Conservation (phyloP, 2,888 invertebrate species). For the Anoplius nigerrimus region DNA sequence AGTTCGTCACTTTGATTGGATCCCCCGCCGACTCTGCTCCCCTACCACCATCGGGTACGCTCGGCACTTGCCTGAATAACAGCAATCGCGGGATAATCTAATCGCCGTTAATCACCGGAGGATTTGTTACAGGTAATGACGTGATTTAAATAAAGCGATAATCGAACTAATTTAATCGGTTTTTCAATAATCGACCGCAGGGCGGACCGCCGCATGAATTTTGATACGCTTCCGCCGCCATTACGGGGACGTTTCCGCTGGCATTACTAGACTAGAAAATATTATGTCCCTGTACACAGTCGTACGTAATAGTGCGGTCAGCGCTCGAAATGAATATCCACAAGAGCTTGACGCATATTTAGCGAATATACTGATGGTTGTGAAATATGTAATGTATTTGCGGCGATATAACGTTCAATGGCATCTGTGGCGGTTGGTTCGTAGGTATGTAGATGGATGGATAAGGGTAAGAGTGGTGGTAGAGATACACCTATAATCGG, state of each 20-base stretch:
- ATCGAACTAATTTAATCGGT: no score
- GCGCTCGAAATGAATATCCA: conserved; percentile 32
- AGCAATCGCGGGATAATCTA: no score
- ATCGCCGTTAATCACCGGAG: no score
- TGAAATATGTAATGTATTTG: conserved; percentile 38
- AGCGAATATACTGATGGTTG: conserved; percentile 37
- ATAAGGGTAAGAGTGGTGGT: no score
- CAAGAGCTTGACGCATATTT: conserved; percentile 41
- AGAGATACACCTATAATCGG: no score
- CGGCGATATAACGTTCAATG: conserved; percentile 31
- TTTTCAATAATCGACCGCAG: no score
- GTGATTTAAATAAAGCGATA: no score
- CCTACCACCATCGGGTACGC: background rate
- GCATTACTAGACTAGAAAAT: conserved; percentile 20
- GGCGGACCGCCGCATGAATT: background rate
- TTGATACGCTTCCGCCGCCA: background rate
- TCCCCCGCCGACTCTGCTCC: background rate
- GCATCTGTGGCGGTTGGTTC: background rate
- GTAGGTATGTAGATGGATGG: no score
- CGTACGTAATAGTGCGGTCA: conserved; percentile 19
- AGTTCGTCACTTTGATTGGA: background rate
- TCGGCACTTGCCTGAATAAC: background rate
- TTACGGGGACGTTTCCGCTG: background rate
- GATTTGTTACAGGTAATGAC: no score
- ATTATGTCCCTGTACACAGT: conserved; percentile 30